These are phyloP conservation scores for Saimiri boliviensis DNA, from an alignment of 2,113 vertebrate genomes.

Conservation along the genomic window DNA sequence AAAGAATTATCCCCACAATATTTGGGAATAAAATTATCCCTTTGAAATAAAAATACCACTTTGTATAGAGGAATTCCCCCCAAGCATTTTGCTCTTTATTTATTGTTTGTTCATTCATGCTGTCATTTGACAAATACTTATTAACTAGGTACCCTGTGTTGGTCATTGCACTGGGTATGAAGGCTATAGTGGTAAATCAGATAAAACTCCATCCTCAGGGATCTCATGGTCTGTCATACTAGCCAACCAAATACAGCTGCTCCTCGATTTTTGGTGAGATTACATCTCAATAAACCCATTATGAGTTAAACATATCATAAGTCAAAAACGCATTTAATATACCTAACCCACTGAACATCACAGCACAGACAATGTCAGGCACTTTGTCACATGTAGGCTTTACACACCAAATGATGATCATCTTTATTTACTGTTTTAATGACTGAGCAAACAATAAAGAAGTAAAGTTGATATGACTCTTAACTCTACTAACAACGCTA, in stretches of 20 bases:
- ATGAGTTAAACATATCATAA: neutral
- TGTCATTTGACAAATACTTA: neutral
- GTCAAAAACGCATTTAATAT: neutral
- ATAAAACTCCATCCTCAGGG: neutral
- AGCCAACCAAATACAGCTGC: neutral
- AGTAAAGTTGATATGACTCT: neutral
- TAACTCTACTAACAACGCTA: neutral
- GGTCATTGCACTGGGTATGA: neutral
- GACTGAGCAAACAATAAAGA: no score
- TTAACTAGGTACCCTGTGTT: neutral
- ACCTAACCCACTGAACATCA: neutral
- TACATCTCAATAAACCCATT: neutral
- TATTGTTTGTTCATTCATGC: neutral
- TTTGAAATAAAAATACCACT: neutral
- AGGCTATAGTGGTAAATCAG: neutral
- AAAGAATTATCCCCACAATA: neutral
- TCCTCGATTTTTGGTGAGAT: neutral
- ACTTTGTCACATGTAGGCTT: neutral
- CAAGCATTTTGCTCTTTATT: neutral
- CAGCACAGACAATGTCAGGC: neutral
- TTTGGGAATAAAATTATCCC: neutral
- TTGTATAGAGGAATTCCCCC: neutral
- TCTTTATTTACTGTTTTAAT: no score
- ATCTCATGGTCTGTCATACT: neutral
- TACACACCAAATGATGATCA: no score